A percentile compares a stretch with the other conserved stretches of the same genome.
phyloP scores from a whole-genome alignment of 1,140 invertebrate species.

The Euura lappo region DNA sequence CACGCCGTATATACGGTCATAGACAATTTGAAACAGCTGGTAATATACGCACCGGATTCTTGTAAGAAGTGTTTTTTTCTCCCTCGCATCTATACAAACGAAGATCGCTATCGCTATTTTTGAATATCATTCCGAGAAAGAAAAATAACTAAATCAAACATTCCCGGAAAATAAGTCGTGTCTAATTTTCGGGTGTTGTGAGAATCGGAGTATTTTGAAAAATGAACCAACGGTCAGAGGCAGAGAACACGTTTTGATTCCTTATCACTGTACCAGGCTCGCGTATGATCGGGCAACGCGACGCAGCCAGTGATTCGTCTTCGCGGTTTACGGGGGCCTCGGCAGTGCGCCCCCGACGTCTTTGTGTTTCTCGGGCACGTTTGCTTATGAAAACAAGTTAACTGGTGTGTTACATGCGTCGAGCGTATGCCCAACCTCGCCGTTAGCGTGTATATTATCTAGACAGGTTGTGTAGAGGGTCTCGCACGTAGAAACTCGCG shows the following conservation, averaged over 20 bases:
- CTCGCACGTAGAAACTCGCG: not conserved
- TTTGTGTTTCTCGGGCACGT: conserved; percentile 9
- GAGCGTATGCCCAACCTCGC: not conserved
- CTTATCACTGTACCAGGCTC: not conserved
- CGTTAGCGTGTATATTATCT: not conserved
- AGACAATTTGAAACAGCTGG: no score
- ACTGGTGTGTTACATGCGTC: conserved; percentile 6
- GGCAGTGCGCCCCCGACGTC: not conserved
- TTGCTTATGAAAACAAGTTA: conserved; percentile 14
- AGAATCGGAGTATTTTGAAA: no score
- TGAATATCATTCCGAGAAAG: no score
- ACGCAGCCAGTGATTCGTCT: not conserved
- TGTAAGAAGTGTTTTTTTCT: no score
- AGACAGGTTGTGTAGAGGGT: not conserved
- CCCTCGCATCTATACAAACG: no score
- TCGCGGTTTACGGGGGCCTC: not conserved
- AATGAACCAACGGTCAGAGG: no score
- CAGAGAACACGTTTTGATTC: not conserved
- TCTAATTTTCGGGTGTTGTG: no score
- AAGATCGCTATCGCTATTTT: no score
- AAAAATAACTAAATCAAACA: no score
- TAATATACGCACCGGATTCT: no score
- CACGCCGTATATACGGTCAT: no score
- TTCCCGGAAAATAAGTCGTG: no score
- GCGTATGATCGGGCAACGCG: not conserved